Percentiles rank a stretch among this genome's conserved stretches.
These are phyloP conservation scores for Volucella zonaria DNA, from an alignment of 2,888 invertebrate species.

Conservation along the genomic window DNA sequence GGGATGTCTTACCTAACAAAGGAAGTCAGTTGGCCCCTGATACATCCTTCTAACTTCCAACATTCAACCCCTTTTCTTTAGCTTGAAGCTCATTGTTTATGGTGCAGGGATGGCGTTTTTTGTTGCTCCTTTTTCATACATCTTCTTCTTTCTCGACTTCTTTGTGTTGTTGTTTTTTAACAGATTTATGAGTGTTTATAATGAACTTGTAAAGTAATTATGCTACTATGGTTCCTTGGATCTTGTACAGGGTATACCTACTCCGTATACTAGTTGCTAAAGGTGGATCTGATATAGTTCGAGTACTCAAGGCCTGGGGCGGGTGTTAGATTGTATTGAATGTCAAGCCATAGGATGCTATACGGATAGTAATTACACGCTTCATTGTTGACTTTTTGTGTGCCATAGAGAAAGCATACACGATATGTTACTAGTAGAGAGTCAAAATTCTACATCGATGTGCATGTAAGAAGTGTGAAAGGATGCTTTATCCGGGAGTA, in stretches of 20 bases:
- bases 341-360: slow-evolving; percentile 68
- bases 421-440: background rate
- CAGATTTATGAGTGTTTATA: slow-evolving; percentile 82
- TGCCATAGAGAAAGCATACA: slow-evolving; percentile 40
- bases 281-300: slow-evolving; percentile 52
- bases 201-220: slow-evolving; percentile 83
- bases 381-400: slow-evolving; percentile 80
- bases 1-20: slow-evolving; percentile 51
- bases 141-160: slow-evolving; percentile 5
- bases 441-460: background rate
- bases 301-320: background rate
- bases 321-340: slow-evolving; percentile 63
- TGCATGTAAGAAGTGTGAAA: slow-evolving; percentile 25
- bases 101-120: slow-evolving; percentile 34
- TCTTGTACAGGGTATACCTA: slow-evolving; percentile 39
- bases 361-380: slow-evolving; percentile 82
- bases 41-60: slow-evolving; percentile 42
- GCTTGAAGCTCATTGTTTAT: slow-evolving; percentile 49
- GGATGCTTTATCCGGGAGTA: slow-evolving; percentile 52
- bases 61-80: slow-evolving; percentile 38
- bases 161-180: slow-evolving; percentile 75
- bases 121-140: slow-evolving; percentile 25
- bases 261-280: slow-evolving; percentile 45
- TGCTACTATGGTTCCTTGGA: slow-evolving; percentile 76
- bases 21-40: slow-evolving; percentile 56